These are phyloP conservation scores for Ceyx melanurus DNA, from an alignment of 2,113 vertebrate species.

Conservation along the genomic window DNA sequence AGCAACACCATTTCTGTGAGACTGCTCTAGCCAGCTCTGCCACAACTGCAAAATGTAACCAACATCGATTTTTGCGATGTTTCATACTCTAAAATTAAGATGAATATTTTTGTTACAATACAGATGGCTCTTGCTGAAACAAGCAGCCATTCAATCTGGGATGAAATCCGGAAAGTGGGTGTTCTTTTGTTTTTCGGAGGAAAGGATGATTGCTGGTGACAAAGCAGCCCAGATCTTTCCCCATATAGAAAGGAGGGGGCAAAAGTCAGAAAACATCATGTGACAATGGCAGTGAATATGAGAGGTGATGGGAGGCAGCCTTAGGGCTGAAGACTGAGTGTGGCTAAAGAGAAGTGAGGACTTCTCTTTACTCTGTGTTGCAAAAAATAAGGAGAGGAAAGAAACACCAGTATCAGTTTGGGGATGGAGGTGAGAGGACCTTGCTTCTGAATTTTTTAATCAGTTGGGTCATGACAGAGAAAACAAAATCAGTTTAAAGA, in stretches of 20 bases:
- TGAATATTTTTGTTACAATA: background rate
- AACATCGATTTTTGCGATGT: background rate
- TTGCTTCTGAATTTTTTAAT: background rate
- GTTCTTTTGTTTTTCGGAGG: background rate
- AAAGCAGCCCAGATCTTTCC: background rate
- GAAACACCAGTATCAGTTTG: background rate
- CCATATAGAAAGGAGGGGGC: background rate
- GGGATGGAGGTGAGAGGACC: background rate
- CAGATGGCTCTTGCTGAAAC: background rate
- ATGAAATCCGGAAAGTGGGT: background rate
- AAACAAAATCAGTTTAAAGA: background rate
- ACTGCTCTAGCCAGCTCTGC: background rate
- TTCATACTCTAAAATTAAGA: background rate
- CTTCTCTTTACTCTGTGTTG: background rate
- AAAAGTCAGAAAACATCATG: background rate
- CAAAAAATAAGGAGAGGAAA: background rate
- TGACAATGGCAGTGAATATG: accelerated
- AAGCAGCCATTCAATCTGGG: background rate
- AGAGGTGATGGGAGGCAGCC: background rate
- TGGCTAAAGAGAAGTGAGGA: no score
- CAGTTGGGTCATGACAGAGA: background rate
- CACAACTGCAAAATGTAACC: background rate
- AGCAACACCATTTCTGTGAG: background rate
- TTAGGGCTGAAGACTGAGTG: background rate
- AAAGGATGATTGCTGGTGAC: background rate